These are phyloP conservation scores for Coilia nasus DNA, from an alignment of 2,797 vertebrate species.

Conservation along the genomic window DNA sequence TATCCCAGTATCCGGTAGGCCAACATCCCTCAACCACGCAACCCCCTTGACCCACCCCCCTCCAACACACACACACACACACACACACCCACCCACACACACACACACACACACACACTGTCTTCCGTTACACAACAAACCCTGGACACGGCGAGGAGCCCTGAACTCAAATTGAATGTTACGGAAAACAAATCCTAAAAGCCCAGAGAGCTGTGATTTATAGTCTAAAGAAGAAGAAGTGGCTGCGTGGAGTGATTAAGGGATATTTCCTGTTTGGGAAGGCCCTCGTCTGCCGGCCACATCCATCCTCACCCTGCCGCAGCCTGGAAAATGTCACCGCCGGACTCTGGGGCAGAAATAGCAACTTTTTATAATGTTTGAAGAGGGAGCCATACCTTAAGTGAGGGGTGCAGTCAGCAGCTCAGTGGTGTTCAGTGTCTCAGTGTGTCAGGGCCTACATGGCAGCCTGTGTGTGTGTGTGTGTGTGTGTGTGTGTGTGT, in stretches of 20 bases:
- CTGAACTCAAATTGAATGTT: slow-evolving; percentile 22
- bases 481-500: not conserved
- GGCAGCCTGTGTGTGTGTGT: not conserved
- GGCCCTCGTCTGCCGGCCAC: not conserved
- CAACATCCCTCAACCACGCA: not conserved
- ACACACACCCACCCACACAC: not conserved
- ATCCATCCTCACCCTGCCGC: slow-evolving; percentile 2
- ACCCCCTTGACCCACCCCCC: slow-evolving; percentile 34
- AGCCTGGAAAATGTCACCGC: slow-evolving; percentile 9
- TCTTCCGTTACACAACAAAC: not conserved
- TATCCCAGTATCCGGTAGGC: slow-evolving; percentile 1
- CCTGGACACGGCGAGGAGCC: not conserved
- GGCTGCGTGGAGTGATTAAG: slow-evolving; percentile 18
- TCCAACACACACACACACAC: not conserved
- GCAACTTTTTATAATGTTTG: slow-evolving; percentile 17
- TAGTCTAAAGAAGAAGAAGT: not conserved
- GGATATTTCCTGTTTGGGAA: slow-evolving; percentile 23
- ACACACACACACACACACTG: slow-evolving; percentile 17
- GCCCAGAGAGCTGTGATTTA: slow-evolving; percentile 4
- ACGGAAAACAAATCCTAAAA: slow-evolving; percentile 23
- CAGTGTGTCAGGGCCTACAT: not conserved
- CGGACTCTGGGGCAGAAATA: not conserved
- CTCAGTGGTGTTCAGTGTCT: not conserved
- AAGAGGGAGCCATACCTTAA: not conserved
- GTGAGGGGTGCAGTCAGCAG: slow-evolving; percentile 8